A percentile compares a stretch with the other conserved stretches of the same genome.
These are phyloP conservation scores for Dendronephthya gigantea DNA, from an alignment of 64 coral and sea anemone genomes.

Conservation along the genomic window DNA sequence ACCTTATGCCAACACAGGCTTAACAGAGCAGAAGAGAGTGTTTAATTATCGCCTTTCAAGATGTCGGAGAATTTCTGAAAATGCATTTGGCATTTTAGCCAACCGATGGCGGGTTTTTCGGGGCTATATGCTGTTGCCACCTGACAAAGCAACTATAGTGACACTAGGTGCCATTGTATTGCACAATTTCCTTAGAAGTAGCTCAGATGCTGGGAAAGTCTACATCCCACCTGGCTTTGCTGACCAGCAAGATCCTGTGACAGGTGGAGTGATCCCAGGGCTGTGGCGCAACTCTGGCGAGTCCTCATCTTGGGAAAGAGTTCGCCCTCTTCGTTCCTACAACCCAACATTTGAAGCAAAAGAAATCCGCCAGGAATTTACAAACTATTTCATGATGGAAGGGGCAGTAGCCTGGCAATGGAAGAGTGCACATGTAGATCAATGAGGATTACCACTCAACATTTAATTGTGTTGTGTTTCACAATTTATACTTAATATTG, in stretches of 20 bases:
- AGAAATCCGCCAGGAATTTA: slow-evolving; percentile 17
- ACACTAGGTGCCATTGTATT: slow-evolving; percentile 12
- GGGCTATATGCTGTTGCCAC: background rate
- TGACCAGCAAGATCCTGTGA: background rate
- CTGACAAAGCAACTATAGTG: background rate
- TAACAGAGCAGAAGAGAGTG: background rate
- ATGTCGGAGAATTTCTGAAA: background rate
- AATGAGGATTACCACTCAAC: too few relatives aligned
- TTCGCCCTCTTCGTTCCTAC: background rate
- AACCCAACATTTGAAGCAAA: slow-evolving; percentile 23
- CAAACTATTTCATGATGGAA: slow-evolving; percentile 30
- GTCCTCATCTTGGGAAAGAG: background rate
- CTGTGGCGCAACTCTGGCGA: background rate
- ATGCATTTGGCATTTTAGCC: background rate
- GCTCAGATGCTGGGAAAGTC: slow-evolving; percentile 17
- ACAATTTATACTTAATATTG: background rate
- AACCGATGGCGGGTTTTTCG: background rate
- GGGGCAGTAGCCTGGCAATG: slow-evolving; percentile 30
- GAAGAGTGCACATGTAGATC: background rate
- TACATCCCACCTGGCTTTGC: background rate
- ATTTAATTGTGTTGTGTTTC: background rate
- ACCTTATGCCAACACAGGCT: background rate
- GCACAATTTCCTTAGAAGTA: background rate
- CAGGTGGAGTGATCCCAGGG: background rate
- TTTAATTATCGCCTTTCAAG: background rate